Conservation (phyloP, 2,113 vertebrate species). For the Boulengeromyrus knoepffleri region DNA sequence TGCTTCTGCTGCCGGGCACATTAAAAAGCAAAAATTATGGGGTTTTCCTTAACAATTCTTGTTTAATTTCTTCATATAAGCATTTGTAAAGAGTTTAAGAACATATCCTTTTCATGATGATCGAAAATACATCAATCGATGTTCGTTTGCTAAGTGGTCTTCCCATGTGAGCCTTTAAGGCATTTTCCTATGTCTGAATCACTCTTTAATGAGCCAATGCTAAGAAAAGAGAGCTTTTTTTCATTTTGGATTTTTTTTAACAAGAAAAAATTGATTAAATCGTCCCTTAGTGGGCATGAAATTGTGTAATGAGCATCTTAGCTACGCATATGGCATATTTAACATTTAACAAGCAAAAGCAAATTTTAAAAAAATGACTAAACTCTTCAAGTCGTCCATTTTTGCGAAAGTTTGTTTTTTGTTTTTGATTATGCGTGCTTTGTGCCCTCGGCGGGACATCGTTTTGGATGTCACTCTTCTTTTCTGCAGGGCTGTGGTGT, state of each 20-base stretch:
- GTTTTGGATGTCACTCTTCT: neutral
- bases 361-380: neutral
- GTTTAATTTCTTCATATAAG: neutral
- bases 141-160: neutral
- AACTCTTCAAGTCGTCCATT: neutral
- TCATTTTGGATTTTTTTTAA: neutral
- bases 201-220: neutral
- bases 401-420: neutral
- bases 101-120: neutral
- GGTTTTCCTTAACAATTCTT: neutral
- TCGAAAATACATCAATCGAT: neutral
- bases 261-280: neutral
- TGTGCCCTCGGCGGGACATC: neutral
- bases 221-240: neutral
- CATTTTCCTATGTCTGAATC: neutral
- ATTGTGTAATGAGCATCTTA: neutral
- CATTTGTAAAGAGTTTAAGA: neutral
- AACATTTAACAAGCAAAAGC: neutral
- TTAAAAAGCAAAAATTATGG: neutral
- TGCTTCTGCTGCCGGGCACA: neutral
- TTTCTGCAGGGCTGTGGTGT: constrained; percentile 21
- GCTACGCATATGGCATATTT: neutral
- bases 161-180: neutral
- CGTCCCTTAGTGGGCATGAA: neutral
- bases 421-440: neutral